Conservation (phyloP, 2,797 vertebrate genomes). For the Diplodus puntazzo region DNA sequence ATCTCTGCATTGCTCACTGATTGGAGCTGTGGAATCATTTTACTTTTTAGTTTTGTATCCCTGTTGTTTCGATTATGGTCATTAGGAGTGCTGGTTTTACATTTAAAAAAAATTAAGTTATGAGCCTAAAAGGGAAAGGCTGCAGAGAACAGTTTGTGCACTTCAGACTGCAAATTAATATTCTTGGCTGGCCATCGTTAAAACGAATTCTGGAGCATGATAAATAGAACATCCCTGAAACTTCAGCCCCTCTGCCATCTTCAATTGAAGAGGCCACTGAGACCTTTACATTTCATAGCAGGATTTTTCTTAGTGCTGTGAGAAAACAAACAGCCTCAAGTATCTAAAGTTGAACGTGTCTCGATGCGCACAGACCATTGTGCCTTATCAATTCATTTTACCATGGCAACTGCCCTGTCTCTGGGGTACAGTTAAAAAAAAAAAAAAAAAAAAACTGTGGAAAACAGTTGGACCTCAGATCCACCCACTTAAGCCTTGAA, state of each 20-base stretch:
- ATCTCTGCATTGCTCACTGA: not conserved
- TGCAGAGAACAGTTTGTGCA: conserved; percentile 14
- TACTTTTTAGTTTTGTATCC: not conserved
- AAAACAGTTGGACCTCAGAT: conserved; percentile 71
- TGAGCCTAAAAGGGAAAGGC: conserved; percentile 19
- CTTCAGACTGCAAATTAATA: conserved; percentile 36
- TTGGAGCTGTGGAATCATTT: not conserved
- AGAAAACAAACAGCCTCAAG: conserved; percentile 32
- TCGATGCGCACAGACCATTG: conserved; percentile 24
- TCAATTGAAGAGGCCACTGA: conserved; percentile 23
- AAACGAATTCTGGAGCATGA: conserved; percentile 27
- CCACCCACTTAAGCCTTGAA: conserved; percentile 66
- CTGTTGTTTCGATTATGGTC: not conserved
- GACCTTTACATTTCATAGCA: conserved; percentile 39
- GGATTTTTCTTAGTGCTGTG: not conserved
- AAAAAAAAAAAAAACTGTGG: conserved; percentile 40
- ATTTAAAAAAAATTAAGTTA: not conserved
- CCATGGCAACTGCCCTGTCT: conserved; percentile 61
- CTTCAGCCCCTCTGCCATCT: conserved; percentile 5
- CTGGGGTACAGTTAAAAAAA: conserved; percentile 1
- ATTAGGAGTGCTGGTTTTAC: not conserved
- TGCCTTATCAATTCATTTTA: conserved; percentile 57
- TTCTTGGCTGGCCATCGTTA: conserved; percentile 34
- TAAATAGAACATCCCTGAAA: conserved; percentile 30
- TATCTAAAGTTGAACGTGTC: conserved; percentile 25